Evolutionary conservation across 2,113 vertebrate species (phyloP).

Genomic region (Columbina picui): DNA sequence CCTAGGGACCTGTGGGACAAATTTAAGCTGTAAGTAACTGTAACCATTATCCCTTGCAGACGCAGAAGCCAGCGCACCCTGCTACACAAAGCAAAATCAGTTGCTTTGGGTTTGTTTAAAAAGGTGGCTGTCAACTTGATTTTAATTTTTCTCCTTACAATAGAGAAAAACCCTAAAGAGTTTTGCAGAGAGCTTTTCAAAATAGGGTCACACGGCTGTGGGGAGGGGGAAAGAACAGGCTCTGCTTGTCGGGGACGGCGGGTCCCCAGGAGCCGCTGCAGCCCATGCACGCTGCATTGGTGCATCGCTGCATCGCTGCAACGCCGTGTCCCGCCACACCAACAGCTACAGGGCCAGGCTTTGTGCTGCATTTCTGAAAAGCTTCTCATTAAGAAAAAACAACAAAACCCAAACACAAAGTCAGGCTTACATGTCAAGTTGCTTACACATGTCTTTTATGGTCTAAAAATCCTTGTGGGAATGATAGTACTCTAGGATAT

Average conservation of each 20-base stretch:
- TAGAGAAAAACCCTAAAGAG: background rate
- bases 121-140: background rate
- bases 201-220: background rate
- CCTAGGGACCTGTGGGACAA: background rate
- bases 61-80: background rate
- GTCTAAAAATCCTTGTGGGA: background rate
- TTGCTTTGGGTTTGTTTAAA: background rate
- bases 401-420: background rate
- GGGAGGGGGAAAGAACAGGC: background rate
- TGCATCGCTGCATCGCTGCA: rapidly evolving
- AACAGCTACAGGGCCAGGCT: background rate
- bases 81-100: background rate
- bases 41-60: background rate
- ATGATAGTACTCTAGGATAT: background rate
- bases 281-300: rapidly evolving
- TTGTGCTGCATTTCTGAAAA: background rate
- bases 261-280: background rate
- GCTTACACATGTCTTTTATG: background rate
- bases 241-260: background rate
- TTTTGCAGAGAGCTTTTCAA: slow-evolving; percentile 13
- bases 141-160: background rate
- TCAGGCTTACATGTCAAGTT: background rate
- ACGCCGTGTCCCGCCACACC: rapidly evolving
- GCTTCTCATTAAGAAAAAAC: background rate
- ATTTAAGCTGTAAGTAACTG: background rate